These are phyloP conservation scores for Gordius sp. DNA, from an alignment of 2,888 invertebrate species.

Conservation along the genomic window DNA sequence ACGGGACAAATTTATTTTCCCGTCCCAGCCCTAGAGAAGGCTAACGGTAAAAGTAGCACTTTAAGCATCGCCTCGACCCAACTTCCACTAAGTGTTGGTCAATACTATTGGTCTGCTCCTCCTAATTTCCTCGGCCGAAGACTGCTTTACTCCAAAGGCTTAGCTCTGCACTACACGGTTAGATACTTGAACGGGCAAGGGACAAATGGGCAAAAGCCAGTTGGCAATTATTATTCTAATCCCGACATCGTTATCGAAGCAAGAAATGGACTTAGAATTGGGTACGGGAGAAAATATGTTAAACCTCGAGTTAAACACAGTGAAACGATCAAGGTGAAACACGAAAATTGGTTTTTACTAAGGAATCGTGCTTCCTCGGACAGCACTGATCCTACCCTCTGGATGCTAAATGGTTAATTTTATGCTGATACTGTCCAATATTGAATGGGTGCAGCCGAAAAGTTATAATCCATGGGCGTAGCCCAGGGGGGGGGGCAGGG, in stretches of 20 bases:
- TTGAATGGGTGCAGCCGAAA: too few relatives aligned
- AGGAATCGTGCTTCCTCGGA: too few relatives aligned
- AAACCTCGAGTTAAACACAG: background rate
- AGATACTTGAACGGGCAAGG: background rate
- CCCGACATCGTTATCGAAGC: background rate
- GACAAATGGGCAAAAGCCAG: too few relatives aligned
- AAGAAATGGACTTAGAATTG: background rate
- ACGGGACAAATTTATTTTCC: background rate
- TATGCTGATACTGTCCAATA: too few relatives aligned
- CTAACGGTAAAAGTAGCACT: background rate
- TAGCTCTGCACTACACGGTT: background rate
- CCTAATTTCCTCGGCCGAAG: background rate
- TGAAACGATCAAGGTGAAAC: background rate
- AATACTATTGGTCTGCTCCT: conserved; percentile 1
- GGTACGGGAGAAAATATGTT: background rate
- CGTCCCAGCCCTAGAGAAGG: background rate
- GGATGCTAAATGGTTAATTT: too few relatives aligned
- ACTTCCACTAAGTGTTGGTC: too few relatives aligned
- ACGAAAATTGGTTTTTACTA: background rate
- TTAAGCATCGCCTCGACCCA: background rate
- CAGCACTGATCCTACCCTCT: too few relatives aligned
- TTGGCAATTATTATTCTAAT: background rate
- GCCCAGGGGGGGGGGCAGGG: too few relatives aligned
- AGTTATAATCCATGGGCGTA: too few relatives aligned
- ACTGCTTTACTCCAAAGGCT: background rate